These are phyloP conservation scores for Drosophila setosimentum DNA, from an alignment of 2,888 invertebrate genomes.

Conservation along the genomic window DNA sequence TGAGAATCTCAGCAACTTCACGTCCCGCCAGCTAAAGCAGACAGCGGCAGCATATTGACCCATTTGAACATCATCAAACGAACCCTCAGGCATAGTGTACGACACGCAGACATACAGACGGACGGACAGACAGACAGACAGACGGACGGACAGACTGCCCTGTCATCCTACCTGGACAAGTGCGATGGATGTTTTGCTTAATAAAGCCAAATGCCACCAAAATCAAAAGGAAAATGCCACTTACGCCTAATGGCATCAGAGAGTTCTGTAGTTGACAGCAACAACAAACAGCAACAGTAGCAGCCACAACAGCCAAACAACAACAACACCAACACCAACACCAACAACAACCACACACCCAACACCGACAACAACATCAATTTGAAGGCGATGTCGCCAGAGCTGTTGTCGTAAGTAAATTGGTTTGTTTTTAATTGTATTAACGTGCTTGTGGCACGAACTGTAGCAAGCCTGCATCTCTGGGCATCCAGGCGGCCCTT, in stretches of 20 bases:
- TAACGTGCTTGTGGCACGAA: constrained; percentile 46
- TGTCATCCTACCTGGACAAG: constrained; percentile 26
- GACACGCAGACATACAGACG: neutral
- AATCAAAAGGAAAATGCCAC: constrained; percentile 78
- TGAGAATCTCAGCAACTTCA: constrained; percentile 49
- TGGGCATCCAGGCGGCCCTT: constrained; percentile 51
- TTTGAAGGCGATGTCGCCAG: constrained; percentile 2
- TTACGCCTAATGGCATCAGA: constrained; percentile 75
- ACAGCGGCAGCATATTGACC: constrained; percentile 57
- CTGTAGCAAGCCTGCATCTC: constrained; percentile 16
- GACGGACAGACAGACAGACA: neutral
- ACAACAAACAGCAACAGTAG: constrained; percentile 1
- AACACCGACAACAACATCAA: constrained; percentile 16
- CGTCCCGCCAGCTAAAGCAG: constrained; percentile 19
- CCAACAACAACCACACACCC: constrained; percentile 1
- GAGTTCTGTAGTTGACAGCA: constrained; percentile 51
- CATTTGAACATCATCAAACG: constrained; percentile 63
- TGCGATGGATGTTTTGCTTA: constrained; percentile 58
- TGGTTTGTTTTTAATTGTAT: constrained; percentile 72
- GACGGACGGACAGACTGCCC: neutral
- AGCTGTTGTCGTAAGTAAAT: constrained; percentile 39
- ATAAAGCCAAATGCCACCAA: constrained; percentile 77
- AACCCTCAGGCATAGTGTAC: constrained; percentile 17
- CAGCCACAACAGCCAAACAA: constrained; percentile 6
- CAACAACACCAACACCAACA: constrained; percentile 16